Conservation (phyloP, 2,888 invertebrate species). For the Glyphotaelius pellucidus region DNA sequence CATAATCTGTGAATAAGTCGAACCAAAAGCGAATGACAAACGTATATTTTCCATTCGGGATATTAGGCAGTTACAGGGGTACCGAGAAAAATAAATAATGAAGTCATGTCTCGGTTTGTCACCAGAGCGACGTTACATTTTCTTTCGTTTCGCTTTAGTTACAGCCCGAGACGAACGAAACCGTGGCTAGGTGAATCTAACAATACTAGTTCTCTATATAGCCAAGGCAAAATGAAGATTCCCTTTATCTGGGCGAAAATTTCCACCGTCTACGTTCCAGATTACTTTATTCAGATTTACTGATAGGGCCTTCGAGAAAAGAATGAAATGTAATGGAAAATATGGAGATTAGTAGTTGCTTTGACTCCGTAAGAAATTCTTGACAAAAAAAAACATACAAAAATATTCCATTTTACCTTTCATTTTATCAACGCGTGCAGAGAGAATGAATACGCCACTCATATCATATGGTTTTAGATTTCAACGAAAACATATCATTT, state of each 20-base stretch:
- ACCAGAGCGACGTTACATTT: constrained; percentile 19
- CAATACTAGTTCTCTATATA: neutral
- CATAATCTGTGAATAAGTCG: neutral
- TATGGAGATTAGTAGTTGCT: constrained; percentile 2
- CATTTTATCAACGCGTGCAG: neutral
- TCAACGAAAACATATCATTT: neutral
- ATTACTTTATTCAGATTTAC: constrained; percentile 2
- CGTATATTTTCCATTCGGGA: neutral
- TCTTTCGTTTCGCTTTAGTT: constrained; percentile 13
- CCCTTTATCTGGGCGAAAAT: neutral
- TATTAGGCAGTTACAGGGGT: neutral
- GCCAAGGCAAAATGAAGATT: neutral
- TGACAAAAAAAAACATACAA: neutral
- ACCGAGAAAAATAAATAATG: constrained; percentile 18
- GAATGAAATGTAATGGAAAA: neutral
- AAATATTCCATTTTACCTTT: neutral
- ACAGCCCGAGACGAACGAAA: neutral
- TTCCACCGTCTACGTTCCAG: neutral
- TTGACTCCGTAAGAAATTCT: neutral
- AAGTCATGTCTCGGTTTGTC: constrained; percentile 31
- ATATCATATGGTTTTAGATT: neutral
- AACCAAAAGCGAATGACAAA: neutral
- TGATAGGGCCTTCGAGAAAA: neutral
- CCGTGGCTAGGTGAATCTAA: neutral
- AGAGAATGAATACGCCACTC: neutral